Evolutionary conservation across 2,113 vertebrate species (phyloP).

Genomic region (Brachyhypopomus occidentalis): DNA sequence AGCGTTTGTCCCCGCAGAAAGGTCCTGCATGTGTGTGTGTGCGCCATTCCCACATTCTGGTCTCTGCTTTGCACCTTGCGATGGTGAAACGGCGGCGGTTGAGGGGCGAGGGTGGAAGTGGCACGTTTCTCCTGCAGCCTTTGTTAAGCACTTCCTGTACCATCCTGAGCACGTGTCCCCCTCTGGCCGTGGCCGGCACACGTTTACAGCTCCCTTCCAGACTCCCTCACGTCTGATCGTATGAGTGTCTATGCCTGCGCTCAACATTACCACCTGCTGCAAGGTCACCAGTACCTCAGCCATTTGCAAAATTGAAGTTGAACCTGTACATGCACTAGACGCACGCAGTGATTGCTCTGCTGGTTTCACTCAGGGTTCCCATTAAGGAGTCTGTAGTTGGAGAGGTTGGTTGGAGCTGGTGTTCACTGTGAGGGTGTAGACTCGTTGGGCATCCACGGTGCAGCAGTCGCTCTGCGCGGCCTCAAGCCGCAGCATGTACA

Average conservation of each 20-base stretch:
- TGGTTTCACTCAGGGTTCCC: not conserved
- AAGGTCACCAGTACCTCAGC: not conserved
- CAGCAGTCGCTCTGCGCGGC: conserved; percentile 65
- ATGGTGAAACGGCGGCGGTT: not conserved
- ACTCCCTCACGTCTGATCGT: conserved; percentile 54
- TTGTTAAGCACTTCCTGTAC: conserved; percentile 77
- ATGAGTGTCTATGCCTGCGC: conserved; percentile 21
- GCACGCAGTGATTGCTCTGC: not conserved
- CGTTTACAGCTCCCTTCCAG: conserved; percentile 59
- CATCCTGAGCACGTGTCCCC: conserved; percentile 63
- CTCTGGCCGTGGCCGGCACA: conserved; percentile 32
- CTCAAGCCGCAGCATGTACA: conserved; percentile 70
- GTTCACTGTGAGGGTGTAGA: conserved; percentile 61
- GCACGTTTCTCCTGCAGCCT: conserved; percentile 69
- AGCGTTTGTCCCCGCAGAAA: not conserved
- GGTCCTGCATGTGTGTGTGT: not conserved
- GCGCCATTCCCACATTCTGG: not conserved
- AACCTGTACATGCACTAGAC: not conserved
- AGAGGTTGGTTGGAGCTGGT: conserved; percentile 65
- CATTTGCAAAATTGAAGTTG: not conserved
- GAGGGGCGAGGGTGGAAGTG: conserved; percentile 48
- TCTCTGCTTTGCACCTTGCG: not conserved
- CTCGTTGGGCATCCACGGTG: conserved; percentile 54
- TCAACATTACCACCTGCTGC: not conserved
- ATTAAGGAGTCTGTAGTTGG: conserved; percentile 27